Evolutionary conservation across 2,797 vertebrate species (phyloP), one percentile per base, ranked within the genome.

Genomic region (Valencia hispanica): DNA sequence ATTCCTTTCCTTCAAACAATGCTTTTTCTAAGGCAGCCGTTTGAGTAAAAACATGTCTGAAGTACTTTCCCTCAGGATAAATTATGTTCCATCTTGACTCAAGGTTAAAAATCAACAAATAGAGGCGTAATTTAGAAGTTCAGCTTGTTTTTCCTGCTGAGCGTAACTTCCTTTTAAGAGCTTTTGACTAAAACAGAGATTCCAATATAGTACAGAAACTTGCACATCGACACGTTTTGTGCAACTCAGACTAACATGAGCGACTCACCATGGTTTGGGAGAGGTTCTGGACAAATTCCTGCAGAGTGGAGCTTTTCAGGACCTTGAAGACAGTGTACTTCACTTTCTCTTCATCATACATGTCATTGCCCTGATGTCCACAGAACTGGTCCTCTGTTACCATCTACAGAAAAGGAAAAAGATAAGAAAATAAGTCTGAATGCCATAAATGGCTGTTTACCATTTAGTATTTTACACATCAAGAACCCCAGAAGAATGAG

Each of bases 311-410:
- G 93, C 97, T 99, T 92, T 99, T 99, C 89, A 99, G 92, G 84
- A 99, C 98, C 93, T 99, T 99, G 94, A 99, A 99, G 90, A 99
- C 97, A 0, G 98, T 99, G 92, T 99, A 99, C 85, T 99, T 99
- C 79, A 99, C 98, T 93, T 99, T 99, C 90, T 99, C 98, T 91
- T 99, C 98, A 47, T 99, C 98, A 0, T 99, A 99, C 98, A 99
- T 99, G 92, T 99, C 98, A 27, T 99, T 99, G 88, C 98, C 98
- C 94, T 99, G 98, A 90, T 99, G 98, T 80, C 98, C 98, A 86
- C 98, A 99, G 92, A 99, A 99, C 95, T 99, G 98, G 94, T 99
- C 98, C 94, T 99, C 98, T 68, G 98, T 97, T 74, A 99, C 98
- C 87, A 99, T 99, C 98, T 99, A 91, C 43, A 27, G 12, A 82